Conservation (phyloP, 2,888 invertebrate species). For the Latrodectus hesperus region DNA sequence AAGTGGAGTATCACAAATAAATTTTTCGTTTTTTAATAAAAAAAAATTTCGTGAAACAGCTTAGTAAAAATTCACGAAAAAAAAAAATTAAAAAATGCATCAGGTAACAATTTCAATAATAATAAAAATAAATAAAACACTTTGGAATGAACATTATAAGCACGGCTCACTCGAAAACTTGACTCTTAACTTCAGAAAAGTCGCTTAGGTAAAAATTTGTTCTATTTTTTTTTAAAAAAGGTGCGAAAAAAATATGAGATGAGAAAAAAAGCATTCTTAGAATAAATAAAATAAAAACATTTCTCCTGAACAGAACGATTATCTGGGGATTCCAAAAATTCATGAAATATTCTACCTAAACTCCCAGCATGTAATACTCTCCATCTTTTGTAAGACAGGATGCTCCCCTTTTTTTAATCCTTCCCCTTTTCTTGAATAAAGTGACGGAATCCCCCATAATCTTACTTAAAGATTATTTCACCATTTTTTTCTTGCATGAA, state of each 20-base stretch:
- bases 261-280: neutral
- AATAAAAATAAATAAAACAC: too few relatives aligned
- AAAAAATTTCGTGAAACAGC: too few relatives aligned
- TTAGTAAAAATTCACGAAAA: too few relatives aligned
- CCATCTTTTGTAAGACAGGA: neutral
- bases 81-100: too few relatives aligned
- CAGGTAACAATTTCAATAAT: too few relatives aligned
- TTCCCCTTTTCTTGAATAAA: neutral
- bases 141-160: too few relatives aligned
- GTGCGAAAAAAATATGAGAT: neutral
- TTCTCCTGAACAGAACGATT: neutral
- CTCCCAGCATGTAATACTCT: neutral
- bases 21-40: too few relatives aligned
- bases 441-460: neutral
- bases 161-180: too few relatives aligned
- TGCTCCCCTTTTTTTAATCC: neutral
- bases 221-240: too few relatives aligned
- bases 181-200: too few relatives aligned
- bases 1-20: too few relatives aligned
- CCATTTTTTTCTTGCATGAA: neutral
- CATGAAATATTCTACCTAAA: neutral
- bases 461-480: constrained; percentile 5
- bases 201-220: too few relatives aligned
- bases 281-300: neutral
- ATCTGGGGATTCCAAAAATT: neutral